A percentile compares a stretch with the other conserved stretches of the same genome.
phyloP scores from a whole-genome alignment of 2,888 invertebrate genomes.

The Chorisops tibialis region DNA sequence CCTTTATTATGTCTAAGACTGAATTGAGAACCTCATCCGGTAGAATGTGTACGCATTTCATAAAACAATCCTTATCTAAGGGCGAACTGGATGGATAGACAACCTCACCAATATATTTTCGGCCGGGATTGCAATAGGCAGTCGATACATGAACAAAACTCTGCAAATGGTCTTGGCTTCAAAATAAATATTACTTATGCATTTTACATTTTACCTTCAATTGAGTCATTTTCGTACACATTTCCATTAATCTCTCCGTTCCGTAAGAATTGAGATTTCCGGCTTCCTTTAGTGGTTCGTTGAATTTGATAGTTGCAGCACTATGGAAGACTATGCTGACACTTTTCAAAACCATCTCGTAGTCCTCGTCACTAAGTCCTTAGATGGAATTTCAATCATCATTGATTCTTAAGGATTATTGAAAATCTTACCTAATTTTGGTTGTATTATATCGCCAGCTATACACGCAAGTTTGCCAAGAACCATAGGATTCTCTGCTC shows the following conservation, averaged over 20 bases:
- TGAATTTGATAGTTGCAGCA: constrained; percentile 93
- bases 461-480: constrained; percentile 67
- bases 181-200: too few species aligned
- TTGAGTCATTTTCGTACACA: constrained; percentile 77
- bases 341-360: constrained; percentile 59
- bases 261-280: constrained; percentile 87
- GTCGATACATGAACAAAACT: constrained; percentile 90
- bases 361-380: constrained; percentile 65
- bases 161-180: constrained; percentile 44
- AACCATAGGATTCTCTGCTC: constrained; percentile 60
- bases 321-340: constrained; percentile 90
- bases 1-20: constrained; percentile 59
- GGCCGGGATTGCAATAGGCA: constrained; percentile 92
- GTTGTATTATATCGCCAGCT: constrained; percentile 71
- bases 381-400: neutral
- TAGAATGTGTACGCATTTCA: constrained; percentile 61
- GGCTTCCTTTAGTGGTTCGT: constrained; percentile 84
- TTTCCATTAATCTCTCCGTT: constrained; percentile 75
- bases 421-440: constrained; percentile 56
- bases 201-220: constrained; percentile 58
- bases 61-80: constrained; percentile 59
- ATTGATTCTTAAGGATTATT: neutral
- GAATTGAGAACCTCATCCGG: constrained; percentile 60
- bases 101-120: constrained; percentile 72
- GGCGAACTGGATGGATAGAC: constrained; percentile 70